Base-by-base conservation (phyloP, 1,140 invertebrate species). In the Drosophila funebris region DNA sequence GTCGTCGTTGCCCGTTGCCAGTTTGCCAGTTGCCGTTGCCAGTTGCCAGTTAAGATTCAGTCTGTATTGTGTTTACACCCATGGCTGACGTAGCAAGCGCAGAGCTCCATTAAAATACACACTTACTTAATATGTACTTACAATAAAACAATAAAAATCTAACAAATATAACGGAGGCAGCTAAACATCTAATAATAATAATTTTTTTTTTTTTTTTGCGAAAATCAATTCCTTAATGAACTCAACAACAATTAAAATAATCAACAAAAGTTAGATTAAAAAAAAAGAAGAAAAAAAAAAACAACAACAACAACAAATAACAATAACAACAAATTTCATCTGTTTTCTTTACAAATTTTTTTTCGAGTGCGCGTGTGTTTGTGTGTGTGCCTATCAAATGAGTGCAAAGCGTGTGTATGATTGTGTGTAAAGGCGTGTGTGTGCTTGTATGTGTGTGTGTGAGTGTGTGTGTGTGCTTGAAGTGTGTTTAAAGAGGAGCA, bases 61-160 rank as follows among this genome's bases (percentile, higher is more conserved):
- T 90, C 88, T 90, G 88, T 90, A 90, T 90, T 90, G 88, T 90
- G 88, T 88, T 90, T 90, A 90, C 89, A 90, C 88, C 89, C 89
- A 90, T 88, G 89, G 78, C 89, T 90, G 89, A 90, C 89, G 89
- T 90, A 81, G 75, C 72, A 82, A 87, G 78, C 83, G 77, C 74
- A 73, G 57, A 78, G 73, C 66, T 74, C 68, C 72, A 64, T 57
- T 71, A 18, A 71, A 66, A 50, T 37, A 66, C 18, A 57, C 31
- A 69, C 64, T 72, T 60, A 46, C 70, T 73, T 52, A 60, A 52
- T 60, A 68, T 61, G 64, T 69, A 69, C 70, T 70, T 66, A 29
- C 61, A 64, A 76, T 77, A 80, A 79, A 75, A 76, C 61, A 75
- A 72, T 56, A 39, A 20, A 70, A 74, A 27, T 43, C 20, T 20